Base-by-base conservation (phyloP, 2,113 vertebrate species). In the Gnathonemus echidnorhynchus region DNA sequence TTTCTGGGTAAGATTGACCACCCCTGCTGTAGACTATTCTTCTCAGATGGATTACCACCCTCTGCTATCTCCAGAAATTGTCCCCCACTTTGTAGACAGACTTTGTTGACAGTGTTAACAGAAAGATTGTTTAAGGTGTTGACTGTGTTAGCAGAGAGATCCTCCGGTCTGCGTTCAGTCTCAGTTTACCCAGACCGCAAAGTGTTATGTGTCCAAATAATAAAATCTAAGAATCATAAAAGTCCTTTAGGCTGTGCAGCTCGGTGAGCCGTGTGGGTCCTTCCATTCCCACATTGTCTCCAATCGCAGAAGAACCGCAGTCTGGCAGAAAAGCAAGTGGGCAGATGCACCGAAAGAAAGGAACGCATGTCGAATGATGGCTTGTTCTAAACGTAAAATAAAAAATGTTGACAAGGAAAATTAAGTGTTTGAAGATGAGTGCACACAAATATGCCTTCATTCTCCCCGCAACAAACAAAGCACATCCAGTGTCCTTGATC, bases 361-460 rank as follows among this genome's bases (percentile, higher is more conserved):
- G 27, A 27, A 45, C 13, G 1, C 6, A 27, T 31, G 62, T 70
- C 10, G 62, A 31, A 70, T 13, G 62, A 31, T 13, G n/a, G 27
- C 62, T 13, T 70, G 62, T 70, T 31, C 62, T 11, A 35, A 17
- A 50, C n/a, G 0, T 66, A 53, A 35, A 50, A 31, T 87, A n/a
- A 17, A n/a, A 52, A 88, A 88, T 42, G 87, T 48, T 31, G 24
- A 89, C 46, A 50, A n/a, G 3, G 88, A 77, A 89, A 74, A 89
- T 27, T 42, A 13, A 89, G 88, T 35, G 27, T 89, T 74, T 21
- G 31, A 27, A 74, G 62, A 77, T 13, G 62, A 89, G 4, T 89
- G 88, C 5, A 31, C 9, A 49, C 17, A 77, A 89, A 48, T 77
- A 77, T 48, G 42, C 35, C 58, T 74, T 89, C 42, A 50, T 89